These are phyloP conservation scores for Cromileptes altivelis DNA, from an alignment of 2,113 vertebrate genomes.

Conservation along the genomic window DNA sequence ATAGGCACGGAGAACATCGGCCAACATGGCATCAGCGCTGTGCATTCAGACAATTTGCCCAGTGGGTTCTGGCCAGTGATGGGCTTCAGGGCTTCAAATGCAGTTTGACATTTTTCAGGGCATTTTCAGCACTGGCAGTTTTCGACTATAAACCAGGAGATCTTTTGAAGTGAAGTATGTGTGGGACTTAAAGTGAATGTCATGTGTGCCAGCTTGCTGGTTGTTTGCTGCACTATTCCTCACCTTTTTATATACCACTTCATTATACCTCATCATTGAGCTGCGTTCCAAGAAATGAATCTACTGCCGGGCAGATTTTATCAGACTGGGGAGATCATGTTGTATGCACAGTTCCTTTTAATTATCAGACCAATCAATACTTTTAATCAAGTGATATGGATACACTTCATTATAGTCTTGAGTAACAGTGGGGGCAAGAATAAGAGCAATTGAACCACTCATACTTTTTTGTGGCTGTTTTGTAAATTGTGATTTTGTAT, in stretches of 20 bases:
- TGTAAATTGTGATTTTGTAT: constrained; percentile 10
- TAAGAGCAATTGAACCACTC: background rate
- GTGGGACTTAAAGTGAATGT: constrained; percentile 17
- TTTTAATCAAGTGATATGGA: constrained; percentile 48
- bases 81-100: constrained; percentile 13
- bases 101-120: constrained; percentile 43
- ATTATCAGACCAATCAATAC: constrained; percentile 46
- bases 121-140: constrained; percentile 18
- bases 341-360: constrained; percentile 24
- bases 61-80: constrained; percentile 13
- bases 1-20: background rate
- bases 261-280: constrained; percentile 1
- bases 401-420: background rate
- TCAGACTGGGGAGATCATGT: background rate
- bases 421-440: constrained; percentile 2
- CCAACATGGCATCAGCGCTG: constrained; percentile 43
- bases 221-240: constrained; percentile 22
- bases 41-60: constrained; percentile 31
- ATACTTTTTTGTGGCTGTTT: background rate
- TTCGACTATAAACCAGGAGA: constrained; percentile 29
- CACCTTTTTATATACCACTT: constrained; percentile 27
- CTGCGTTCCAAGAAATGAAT: background rate
- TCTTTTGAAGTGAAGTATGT: constrained; percentile 16
- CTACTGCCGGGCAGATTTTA: constrained; percentile 3
- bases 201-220: background rate